Percentiles rank a stretch among this genome's conserved stretches.
Evolutionary conservation across 2,797 vertebrate species (phyloP).

Genomic region (Cichlasoma orientale): DNA sequence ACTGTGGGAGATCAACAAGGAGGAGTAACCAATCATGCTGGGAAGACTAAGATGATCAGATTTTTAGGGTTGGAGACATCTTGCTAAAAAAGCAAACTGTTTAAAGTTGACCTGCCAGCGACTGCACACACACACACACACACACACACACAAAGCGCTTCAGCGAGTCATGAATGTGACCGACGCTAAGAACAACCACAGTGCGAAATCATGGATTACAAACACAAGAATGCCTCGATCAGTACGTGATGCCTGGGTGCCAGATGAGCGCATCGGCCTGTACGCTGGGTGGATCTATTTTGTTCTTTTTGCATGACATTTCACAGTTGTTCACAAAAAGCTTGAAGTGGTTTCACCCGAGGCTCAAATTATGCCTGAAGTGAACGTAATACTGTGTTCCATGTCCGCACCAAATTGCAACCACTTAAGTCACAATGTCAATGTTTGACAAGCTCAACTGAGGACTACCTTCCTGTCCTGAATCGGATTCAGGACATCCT

Average conservation of each 20-base stretch:
- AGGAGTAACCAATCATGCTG: neutral
- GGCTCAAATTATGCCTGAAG: neutral
- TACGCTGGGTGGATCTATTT: neutral
- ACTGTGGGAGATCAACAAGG: neutral
- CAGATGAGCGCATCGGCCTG: slow-evolving; percentile 21
- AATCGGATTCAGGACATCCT: slow-evolving; percentile 19
- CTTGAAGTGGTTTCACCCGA: neutral
- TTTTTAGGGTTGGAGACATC: neutral
- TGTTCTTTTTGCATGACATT: neutral
- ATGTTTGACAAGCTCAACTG: slow-evolving; percentile 18
- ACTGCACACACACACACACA: no score
- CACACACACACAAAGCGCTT: no score
- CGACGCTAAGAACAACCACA: neutral
- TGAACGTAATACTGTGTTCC: neutral
- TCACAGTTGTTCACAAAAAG: neutral
- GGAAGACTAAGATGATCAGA: neutral
- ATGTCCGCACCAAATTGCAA: neutral
- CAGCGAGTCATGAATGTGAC: no score
- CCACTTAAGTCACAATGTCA: neutral
- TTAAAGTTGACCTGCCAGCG: neutral
- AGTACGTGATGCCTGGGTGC: neutral
- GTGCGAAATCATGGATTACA: neutral
- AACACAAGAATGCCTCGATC: neutral
- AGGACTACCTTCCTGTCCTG: neutral
- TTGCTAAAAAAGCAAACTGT: neutral